Evolutionary conservation across 2,888 invertebrate species (phyloP).

Genomic region (Metopia argyrocephala): DNA sequence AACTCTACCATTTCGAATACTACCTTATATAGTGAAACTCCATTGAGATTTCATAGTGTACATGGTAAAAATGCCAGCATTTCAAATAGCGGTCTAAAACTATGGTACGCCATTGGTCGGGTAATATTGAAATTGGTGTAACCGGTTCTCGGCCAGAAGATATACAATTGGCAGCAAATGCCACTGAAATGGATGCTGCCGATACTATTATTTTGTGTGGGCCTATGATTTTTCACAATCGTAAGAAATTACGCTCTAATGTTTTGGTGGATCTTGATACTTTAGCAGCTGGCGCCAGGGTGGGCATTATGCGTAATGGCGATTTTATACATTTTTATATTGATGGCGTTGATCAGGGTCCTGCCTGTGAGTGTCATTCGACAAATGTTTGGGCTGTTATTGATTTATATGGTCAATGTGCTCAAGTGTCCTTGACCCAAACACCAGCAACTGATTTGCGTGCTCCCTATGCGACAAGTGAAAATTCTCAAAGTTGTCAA

Average conservation of each 20-base stretch:
- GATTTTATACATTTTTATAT: conserved; percentile 92
- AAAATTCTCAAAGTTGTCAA: conserved; percentile 81
- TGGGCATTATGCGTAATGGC: conserved; percentile 92
- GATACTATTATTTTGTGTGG: conserved; percentile 97
- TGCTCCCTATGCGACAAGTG: conserved; percentile 79
- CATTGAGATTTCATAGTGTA: conserved; percentile 90
- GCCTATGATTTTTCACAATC: conserved; percentile 94
- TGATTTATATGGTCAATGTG: conserved; percentile 96
- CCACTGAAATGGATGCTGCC: conserved; percentile 93
- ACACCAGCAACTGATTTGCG: conserved; percentile 73
- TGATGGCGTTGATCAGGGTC: conserved; percentile 92
- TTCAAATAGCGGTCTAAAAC: conserved; percentile 89
- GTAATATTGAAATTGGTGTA: conserved; percentile 92
- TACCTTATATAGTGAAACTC: conserved; percentile 82
- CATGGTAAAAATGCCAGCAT: conserved; percentile 92
- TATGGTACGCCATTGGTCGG: conserved; percentile 95
- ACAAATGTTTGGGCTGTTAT: conserved; percentile 94
- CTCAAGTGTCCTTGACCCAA: conserved; percentile 85
- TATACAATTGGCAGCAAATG: conserved; percentile 91
- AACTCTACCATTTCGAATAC: conserved; percentile 88
- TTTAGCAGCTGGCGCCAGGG: conserved; percentile 86
- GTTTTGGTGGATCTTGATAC: conserved; percentile 92
- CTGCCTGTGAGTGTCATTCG: conserved; percentile 89
- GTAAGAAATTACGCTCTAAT: conserved; percentile 88
- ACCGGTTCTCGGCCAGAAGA: conserved; percentile 94